Base-by-base conservation (phyloP, 2,113 vertebrate species). In the Neodontobutis hainanensis region DNA sequence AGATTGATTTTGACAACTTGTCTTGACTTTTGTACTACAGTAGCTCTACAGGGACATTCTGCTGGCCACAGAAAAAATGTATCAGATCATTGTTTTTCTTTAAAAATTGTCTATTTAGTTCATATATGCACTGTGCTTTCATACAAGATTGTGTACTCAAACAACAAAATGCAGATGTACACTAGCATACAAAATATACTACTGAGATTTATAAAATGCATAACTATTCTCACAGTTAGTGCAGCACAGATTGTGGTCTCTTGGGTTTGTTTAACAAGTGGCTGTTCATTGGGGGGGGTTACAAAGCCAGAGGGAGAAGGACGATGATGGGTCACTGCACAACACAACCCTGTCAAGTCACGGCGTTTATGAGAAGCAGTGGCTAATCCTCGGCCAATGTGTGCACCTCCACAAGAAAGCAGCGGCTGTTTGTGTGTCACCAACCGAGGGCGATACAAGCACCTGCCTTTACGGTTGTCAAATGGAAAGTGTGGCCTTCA, bases 261-360 rank as follows among this genome's bases (percentile, higher is more conserved):
- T 61, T 16, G 51, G 67, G 68, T 81, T 80, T 76, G 68, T 81
- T 70, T 78, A 88, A 88, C 81, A 88, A 84, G 77, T 34, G 67
- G 70, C 75, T 38, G 81, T 86, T 87, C 82, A 90, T 86, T 73
- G 66, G 64, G 27, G 11, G 52, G 52, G 40, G 55, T 77, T 61
- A 69, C 48, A 80, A 77, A 83, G 73, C 61, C 61, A 75, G 65
- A 74, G 77, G 67, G 80, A 87, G 79, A 46, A 50, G 56, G 73
- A 85, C 53, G 68, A 80, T 65, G 73, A 76, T 82, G 85, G 86
- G 80, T 85, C 81, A 86, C 66, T 70, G 81, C 75, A 70, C 73
- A 81, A 77, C 60, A 85, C 73, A 83, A 73, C 69, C 75, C 77
- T 85, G 86, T 88, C 78, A 80, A 79, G 66, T 84, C 82, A 73